Evolutionary conservation across 2,888 invertebrate species (phyloP), one percentile per base, ranked within the genome.

Genomic region (Himalopsyche kuldschensis): DNA sequence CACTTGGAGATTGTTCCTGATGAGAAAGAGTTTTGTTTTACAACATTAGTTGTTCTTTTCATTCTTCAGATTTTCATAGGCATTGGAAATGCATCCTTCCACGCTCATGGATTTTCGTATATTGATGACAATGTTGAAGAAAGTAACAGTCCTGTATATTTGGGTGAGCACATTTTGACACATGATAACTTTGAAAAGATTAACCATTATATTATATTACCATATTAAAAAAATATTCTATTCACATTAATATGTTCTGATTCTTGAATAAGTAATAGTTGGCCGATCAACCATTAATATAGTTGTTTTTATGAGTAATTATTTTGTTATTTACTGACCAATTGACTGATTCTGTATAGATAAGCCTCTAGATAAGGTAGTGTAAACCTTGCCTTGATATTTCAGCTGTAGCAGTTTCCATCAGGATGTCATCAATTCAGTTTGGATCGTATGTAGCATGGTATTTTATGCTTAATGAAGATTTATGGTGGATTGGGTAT

Each of bases 121-220:
- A 89, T 94, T 10, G 94, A 94, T 85, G 94, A 94, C 86, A 94
- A 94, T 87, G 91, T 93, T 0, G 89, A 90, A 31, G 90, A 90
- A 27, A 89, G 90, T 79, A 90, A 92, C 77, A 91, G 92, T 84
- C 90, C 93, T 0, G 90, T 90, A 0, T 90, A 90, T 41, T 89
- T 92, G 84, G 91, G 90, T 89, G 87, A 87, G 84, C 24, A 15
- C 20, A 55, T 47, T 75, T 6, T 30, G 27, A 55, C 55, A 55
- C 11, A 35, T 31, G 10, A 10, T 31, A 2, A 15, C 3, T 15
- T 11, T 41, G 41, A 41, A 41, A 41, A 41, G 41, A 4, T 41
- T 41, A 41, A 11, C 41, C 15, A 15, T 3, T 41, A 11, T 1
- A 41, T 41, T 1, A n/a, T n/a, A n/a, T n/a, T n/a, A n/a, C n/a